Base-by-base conservation (phyloP, 2,888 invertebrate genomes). In the Nemotelus nigrinus region DNA sequence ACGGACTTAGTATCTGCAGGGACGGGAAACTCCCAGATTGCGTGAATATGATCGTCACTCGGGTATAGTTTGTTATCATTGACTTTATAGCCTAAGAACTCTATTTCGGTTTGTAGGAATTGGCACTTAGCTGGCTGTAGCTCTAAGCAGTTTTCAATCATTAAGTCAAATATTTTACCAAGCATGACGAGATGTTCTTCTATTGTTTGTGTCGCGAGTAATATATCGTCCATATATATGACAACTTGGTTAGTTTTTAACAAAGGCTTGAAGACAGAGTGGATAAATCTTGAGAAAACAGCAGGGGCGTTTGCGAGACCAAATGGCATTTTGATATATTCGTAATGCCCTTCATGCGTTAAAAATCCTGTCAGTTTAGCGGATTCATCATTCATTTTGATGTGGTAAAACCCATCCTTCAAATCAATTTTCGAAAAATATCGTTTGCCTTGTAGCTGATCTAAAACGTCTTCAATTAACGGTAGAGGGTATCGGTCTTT, bases 321-420 rank as follows among this genome's bases (percentile, higher is more conserved):
- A n/a, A n/a, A n/a, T n/a, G n/a, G n/a, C n/a, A n/a, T n/a, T n/a
- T n/a, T n/a, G n/a, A n/a, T 82, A 58, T 81, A 83, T 64, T 83
- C 82, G 41, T 80, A 83, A 55, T 82, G 82, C 0, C 82, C 82
- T 8, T 82, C 82, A 0, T 83, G 82, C 0, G 82, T 83, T 0
- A 83, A 80, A 74, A 83, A 83, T 0, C 79, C 80, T 2, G 82
- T 83, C 6, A 77, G 81, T 41, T 72, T 79, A 10, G 39, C 57
- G n/a, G 57, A 10, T 3, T 57, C 57, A 25, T 10, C n/a, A 57
- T 57, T 10, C 57, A 57, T 57, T 39, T 57, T 57, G n/a, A 57
- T 39, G 10, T 57, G 5, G 53, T 7, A 53, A 53, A 53, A 53
- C n/a, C n/a, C n/a, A n/a, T n/a, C n/a, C n/a, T n/a, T 44, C 76